phyloP scores from a whole-genome alignment of 1,140 invertebrate species.

The Diorhabda elongata region DNA sequence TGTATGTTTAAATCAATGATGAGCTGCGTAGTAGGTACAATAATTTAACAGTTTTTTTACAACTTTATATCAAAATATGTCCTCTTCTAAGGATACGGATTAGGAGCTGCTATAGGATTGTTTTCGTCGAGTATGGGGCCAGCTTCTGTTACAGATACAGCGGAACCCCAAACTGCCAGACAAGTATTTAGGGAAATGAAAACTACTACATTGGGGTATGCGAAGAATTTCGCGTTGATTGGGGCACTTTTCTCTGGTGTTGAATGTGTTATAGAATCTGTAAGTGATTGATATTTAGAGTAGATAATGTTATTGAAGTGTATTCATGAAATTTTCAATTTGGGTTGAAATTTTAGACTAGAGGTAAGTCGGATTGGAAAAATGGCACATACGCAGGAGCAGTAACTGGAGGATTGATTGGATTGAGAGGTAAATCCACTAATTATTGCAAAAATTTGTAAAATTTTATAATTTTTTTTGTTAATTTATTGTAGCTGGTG shows the following conservation, averaged over 20 bases:
- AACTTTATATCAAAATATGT: neutral
- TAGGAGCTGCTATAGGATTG: slow-evolving; percentile 89
- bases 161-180: slow-evolving; percentile 78
- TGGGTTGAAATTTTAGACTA: slow-evolving; percentile 56
- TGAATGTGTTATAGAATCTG: slow-evolving; percentile 89
- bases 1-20: slow-evolving; percentile 87
- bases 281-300: slow-evolving; percentile 47
- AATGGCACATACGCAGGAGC: slow-evolving; percentile 94
- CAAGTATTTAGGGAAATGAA: slow-evolving; percentile 91
- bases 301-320: neutral
- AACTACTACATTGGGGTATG: slow-evolving; percentile 82
- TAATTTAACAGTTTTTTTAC: neutral
- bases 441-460: neutral
- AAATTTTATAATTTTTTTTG: neutral
- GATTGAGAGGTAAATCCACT: slow-evolving; percentile 74
- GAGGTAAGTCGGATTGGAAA: slow-evolving; percentile 92
- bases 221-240: slow-evolving; percentile 95
- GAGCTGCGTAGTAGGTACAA: slow-evolving; percentile 82
- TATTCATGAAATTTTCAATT: neutral
- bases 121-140: slow-evolving; percentile 96
- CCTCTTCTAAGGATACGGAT: slow-evolving; percentile 70
- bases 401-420: slow-evolving; percentile 91
- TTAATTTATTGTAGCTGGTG: slow-evolving; percentile 68
- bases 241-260: slow-evolving; percentile 89
- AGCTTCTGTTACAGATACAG: slow-evolving; percentile 64